Evolutionary conservation across 2,888 invertebrate genomes (phyloP).

Genomic region (Leptinotarsa peninsularis): DNA sequence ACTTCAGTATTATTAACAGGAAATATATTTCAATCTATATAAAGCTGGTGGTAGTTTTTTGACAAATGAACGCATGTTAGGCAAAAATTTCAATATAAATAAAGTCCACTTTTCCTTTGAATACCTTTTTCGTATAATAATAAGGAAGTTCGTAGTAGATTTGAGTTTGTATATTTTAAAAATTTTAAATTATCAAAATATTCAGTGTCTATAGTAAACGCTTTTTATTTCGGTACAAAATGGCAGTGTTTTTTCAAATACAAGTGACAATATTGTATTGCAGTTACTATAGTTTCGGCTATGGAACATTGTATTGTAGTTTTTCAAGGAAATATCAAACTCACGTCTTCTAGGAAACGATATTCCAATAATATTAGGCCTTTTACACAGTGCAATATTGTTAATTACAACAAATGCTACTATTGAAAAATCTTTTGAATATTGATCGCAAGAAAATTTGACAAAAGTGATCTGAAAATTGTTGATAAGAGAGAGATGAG

Average conservation of each 20-base stretch:
- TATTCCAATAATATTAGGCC: neutral
- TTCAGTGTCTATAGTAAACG: neutral
- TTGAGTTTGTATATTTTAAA: slow-evolving; percentile 18
- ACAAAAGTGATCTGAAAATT: neutral
- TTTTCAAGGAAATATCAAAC: slow-evolving; percentile 10
- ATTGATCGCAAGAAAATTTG: neutral
- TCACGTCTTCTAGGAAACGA: neutral
- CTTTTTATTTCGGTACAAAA: slow-evolving; percentile 11
- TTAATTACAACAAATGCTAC: neutral
- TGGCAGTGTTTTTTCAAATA: slow-evolving; percentile 15
- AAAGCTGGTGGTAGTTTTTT: slow-evolving; percentile 35
- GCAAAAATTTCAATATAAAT: neutral
- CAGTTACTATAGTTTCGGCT: slow-evolving; percentile 20
- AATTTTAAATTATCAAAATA: slow-evolving; percentile 20
- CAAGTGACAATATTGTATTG: slow-evolving; percentile 9
- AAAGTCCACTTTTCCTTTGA: slow-evolving; percentile 9
- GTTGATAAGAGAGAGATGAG: neutral
- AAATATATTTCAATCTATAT: slow-evolving; percentile 40
- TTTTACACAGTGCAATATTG: neutral
- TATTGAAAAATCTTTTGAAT: neutral
- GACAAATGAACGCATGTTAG: neutral
- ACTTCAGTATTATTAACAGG: slow-evolving; percentile 48
- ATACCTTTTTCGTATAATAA: neutral
- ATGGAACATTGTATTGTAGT: slow-evolving; percentile 5
- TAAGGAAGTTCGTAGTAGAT: neutral